Conservation (phyloP, 1,140 invertebrate species). For the Caligus rogercresseyi region DNA sequence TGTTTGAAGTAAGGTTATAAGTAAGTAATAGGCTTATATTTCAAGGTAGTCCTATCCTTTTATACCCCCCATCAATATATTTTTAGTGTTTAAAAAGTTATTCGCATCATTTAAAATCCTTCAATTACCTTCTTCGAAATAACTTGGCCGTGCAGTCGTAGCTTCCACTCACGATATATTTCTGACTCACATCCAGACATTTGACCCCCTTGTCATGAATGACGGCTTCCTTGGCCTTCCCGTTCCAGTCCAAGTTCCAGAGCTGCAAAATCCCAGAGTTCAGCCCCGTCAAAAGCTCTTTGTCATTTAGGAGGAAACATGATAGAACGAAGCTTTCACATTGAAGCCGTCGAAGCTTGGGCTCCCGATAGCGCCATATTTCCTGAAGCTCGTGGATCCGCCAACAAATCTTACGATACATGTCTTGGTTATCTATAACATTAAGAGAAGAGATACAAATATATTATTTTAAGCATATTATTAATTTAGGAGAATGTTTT, state of each 20-base stretch:
- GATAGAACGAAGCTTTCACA: slow-evolving; percentile 7
- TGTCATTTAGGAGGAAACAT: not conserved
- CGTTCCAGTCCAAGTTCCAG: not conserved
- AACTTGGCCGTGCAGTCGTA: slow-evolving; percentile 8
- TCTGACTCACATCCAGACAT: slow-evolving; percentile 2
- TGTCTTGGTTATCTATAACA: not conserved
- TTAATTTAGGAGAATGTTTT: too few species aligned
- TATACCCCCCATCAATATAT: too few species aligned
- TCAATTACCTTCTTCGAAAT: too few species aligned
- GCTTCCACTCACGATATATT: not conserved
- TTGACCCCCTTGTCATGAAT: slow-evolving; percentile 12
- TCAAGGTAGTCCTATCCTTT: too few species aligned
- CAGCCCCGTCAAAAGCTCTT: not conserved
- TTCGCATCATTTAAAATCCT: too few species aligned
- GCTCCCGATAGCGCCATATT: not conserved
- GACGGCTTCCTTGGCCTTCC: not conserved
- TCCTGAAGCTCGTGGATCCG: not conserved
- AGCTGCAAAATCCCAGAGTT: slow-evolving; percentile 1
- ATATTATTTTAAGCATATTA: too few species aligned
- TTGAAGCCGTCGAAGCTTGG: not conserved
- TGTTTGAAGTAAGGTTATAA: too few species aligned
- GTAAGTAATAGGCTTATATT: too few species aligned
- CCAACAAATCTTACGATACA: slow-evolving; percentile 7
- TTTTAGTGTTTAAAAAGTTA: too few species aligned
- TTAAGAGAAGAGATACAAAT: too few species aligned